Conservation (phyloP, 37 sponge, comb jelly and placozoan genomes). For the Chondrosia reniformis region DNA sequence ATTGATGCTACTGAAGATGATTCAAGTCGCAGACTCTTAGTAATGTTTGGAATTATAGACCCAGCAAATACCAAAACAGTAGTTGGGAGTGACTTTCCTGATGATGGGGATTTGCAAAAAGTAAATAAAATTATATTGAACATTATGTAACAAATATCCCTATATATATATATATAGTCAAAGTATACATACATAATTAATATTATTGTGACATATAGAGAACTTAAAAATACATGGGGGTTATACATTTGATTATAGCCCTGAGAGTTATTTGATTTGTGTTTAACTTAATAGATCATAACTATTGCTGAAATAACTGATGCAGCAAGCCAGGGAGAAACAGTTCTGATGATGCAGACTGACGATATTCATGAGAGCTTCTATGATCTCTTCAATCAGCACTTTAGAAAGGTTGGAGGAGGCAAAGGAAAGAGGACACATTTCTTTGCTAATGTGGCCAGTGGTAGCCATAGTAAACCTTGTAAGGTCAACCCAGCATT, state of each 20-base stretch:
- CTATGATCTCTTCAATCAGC: slow-evolving; percentile 89
- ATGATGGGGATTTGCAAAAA: slow-evolving; percentile 71
- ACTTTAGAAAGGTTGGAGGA: slow-evolving; percentile 42
- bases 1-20: slow-evolving; percentile 84
- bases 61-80: slow-evolving; percentile 44
- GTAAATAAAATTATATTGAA: slow-evolving; percentile 3
- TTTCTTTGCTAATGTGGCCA: slow-evolving; percentile 83
- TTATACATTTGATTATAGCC: background rate
- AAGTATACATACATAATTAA: background rate
- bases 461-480: slow-evolving; percentile 76
- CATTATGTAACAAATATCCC: background rate
- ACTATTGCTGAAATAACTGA: slow-evolving; percentile 68
- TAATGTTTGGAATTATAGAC: slow-evolving; percentile 59
- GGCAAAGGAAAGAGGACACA: slow-evolving; percentile 35
- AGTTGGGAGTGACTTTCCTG: slow-evolving; percentile 80
- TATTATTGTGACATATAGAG: too few relatives aligned
- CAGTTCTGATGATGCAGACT: slow-evolving; percentile 78
- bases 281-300: slow-evolving; percentile 42
- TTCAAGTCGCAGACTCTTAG: slow-evolving; percentile 60
- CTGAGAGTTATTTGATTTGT: background rate
- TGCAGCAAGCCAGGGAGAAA: slow-evolving; percentile 79
- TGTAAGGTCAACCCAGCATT: slow-evolving; percentile 74
- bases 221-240: too few relatives aligned
- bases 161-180: too few relatives aligned
- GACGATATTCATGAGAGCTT: slow-evolving; percentile 90